Conservation (phyloP, 2,797 vertebrate species). For the Austrolebias charrua region DNA sequence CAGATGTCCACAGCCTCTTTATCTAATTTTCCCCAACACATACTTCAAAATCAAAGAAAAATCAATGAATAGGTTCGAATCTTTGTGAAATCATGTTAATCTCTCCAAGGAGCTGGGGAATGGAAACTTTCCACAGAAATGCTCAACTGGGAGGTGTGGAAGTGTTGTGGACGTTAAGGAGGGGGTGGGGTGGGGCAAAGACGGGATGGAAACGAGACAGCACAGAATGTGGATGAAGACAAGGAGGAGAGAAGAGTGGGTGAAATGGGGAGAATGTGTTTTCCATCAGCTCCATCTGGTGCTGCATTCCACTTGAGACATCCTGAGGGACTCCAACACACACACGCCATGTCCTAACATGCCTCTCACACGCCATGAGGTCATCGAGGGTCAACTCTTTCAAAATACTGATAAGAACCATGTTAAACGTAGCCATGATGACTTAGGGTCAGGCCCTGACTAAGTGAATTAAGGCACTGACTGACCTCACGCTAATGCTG, state of each 20-base stretch:
- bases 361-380: conserved; percentile 39
- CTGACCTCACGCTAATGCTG: conserved; percentile 19
- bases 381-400: conserved; percentile 47
- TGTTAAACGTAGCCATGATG: conserved; percentile 3
- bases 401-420: conserved; percentile 31
- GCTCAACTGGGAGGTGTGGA: conserved; percentile 44
- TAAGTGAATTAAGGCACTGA: conserved; percentile 2
- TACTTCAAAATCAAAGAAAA: conserved; percentile 1
- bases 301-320: conserved; percentile 67
- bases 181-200: background rate
- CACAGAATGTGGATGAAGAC: conserved; percentile 29
- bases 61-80: too few species aligned
- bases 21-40: background rate
- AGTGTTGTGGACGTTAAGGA: conserved; percentile 7
- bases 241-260: conserved; percentile 36
- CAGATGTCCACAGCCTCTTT: conserved; percentile 1
- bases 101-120: conserved; percentile 76
- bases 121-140: conserved; percentile 80
- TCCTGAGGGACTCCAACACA: conserved; percentile 63
- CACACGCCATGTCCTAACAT: conserved; percentile 31
- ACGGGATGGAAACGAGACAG: background rate
- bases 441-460: background rate
- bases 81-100: conserved; percentile 19
- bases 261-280: conserved; percentile 67
- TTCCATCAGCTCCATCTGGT: conserved; percentile 75